phyloP scores from a whole-genome alignment of 1,140 invertebrate species.

The Liolophura sinensis region DNA sequence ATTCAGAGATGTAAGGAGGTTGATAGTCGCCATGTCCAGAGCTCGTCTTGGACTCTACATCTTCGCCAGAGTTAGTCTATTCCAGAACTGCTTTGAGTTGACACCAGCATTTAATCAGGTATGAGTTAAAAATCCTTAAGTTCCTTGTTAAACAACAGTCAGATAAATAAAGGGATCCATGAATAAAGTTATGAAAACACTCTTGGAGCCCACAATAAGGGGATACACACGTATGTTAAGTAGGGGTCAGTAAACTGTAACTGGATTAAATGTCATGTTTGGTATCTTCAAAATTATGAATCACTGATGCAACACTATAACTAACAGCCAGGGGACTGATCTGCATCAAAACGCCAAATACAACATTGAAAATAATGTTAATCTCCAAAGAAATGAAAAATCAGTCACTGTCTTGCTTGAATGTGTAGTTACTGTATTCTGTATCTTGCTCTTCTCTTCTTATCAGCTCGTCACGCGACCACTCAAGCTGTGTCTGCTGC shows the following conservation, averaged over 20 bases:
- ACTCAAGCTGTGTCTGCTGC: constrained; percentile 74
- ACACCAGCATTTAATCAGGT: constrained; percentile 92
- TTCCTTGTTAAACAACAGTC: too few species aligned
- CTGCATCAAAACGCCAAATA: too few species aligned
- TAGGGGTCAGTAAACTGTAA: not conserved
- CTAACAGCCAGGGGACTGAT: not conserved
- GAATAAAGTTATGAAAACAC: not conserved
- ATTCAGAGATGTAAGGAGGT: constrained; percentile 84
- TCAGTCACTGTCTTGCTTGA: too few species aligned
- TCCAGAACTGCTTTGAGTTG: constrained; percentile 96
- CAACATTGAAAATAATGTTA: too few species aligned
- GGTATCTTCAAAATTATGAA: too few species aligned
- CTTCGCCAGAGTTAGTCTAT: constrained; percentile 89
- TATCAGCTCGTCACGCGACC: constrained; percentile 69
- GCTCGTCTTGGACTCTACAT: constrained; percentile 97
- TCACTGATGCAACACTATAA: too few species aligned
- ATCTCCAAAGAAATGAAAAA: too few species aligned
- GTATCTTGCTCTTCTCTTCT: constrained; percentile 4
- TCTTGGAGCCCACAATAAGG: too few species aligned
- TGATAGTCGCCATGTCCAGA: constrained; percentile 97
- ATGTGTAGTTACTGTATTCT: not conserved
- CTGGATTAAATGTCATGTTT: not conserved
- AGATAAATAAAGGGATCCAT: not conserved
- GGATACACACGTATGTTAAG: not conserved
- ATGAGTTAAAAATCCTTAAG: constrained; percentile 12